Conservation (phyloP, 2,113 vertebrate species). For the Anolis sagrei region DNA sequence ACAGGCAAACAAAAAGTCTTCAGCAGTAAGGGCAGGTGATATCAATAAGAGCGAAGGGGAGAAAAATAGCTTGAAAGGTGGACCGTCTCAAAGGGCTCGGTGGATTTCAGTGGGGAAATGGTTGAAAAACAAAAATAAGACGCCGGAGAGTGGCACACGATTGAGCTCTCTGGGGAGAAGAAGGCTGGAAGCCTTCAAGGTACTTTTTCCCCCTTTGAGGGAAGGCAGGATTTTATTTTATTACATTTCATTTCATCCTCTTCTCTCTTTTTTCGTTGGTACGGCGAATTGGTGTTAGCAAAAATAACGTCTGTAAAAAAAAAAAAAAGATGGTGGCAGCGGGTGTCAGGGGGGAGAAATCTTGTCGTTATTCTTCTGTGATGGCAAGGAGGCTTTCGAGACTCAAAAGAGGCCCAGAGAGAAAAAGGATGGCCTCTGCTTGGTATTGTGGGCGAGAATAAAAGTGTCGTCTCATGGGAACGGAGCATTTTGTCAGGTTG, state of each 20-base stretch:
- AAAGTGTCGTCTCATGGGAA: conserved; percentile 30
- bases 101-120: conserved; percentile 48
- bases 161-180: conserved; percentile 37
- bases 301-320: conserved; percentile 14
- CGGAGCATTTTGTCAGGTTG: conserved; percentile 33
- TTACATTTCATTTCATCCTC: not conserved
- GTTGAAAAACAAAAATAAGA: conserved; percentile 63
- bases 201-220: conserved; percentile 49
- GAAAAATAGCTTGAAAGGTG: conserved; percentile 51
- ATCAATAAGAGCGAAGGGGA: conserved; percentile 47
- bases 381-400: not conserved
- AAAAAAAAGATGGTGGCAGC: not conserved
- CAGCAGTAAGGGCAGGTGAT: conserved; percentile 37
- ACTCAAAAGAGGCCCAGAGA: conserved; percentile 34
- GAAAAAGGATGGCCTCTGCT: conserved; percentile 23
- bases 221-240: conserved; percentile 14
- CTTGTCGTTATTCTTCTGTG: conserved; percentile 50
- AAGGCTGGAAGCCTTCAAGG: conserved; percentile 45
- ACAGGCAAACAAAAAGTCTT: conserved; percentile 33
- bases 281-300: conserved; percentile 53
- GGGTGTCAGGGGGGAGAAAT: not conserved
- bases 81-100: conserved; percentile 51
- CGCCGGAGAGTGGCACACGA: not conserved
- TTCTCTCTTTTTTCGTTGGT: not conserved
- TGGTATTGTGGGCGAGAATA: conserved; percentile 14